Percentiles rank a stretch among this genome's conserved stretches.
These are phyloP conservation scores for Trichonephila inaurata DNA, from an alignment of 1,140 invertebrate species.

Conservation along the genomic window DNA sequence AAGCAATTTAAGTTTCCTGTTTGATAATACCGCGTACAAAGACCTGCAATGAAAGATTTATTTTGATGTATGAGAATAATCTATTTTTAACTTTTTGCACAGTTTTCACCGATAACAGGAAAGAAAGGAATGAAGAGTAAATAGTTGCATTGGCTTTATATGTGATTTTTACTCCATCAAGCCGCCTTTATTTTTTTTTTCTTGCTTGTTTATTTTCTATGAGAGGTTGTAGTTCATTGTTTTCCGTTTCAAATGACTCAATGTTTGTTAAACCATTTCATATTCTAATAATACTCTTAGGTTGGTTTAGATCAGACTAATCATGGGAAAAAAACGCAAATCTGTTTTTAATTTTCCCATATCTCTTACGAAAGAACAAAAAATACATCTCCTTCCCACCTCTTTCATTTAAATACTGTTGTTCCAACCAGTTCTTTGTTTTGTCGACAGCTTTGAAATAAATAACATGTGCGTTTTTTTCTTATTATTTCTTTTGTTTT, in stretches of 20 bases:
- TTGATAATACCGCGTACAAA: no score
- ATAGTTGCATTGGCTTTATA: no score
- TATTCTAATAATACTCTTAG: not conserved
- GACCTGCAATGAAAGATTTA: no score
- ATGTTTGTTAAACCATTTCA: not conserved
- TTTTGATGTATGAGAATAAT: no score
- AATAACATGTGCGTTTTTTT: not conserved
- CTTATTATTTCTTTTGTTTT: not conserved
- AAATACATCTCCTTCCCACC: not conserved
- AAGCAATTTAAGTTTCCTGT: no score
- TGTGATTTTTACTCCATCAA: no score
- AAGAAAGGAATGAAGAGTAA: no score
- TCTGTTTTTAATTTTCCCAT: not conserved
- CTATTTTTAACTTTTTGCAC: no score
- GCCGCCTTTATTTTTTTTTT: not conserved
- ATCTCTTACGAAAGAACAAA: not conserved
- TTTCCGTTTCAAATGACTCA: slow-evolving; percentile 3
- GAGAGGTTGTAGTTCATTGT: not conserved
- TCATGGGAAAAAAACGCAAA: not conserved
- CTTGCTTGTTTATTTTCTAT: not conserved
- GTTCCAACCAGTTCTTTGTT: not conserved
- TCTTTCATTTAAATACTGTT: not conserved
- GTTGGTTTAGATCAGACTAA: not conserved
- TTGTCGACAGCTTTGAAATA: not conserved
- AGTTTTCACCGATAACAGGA: no score